Conservation (phyloP, 1,140 invertebrate genomes). For the Drosophila repleta region DNA sequence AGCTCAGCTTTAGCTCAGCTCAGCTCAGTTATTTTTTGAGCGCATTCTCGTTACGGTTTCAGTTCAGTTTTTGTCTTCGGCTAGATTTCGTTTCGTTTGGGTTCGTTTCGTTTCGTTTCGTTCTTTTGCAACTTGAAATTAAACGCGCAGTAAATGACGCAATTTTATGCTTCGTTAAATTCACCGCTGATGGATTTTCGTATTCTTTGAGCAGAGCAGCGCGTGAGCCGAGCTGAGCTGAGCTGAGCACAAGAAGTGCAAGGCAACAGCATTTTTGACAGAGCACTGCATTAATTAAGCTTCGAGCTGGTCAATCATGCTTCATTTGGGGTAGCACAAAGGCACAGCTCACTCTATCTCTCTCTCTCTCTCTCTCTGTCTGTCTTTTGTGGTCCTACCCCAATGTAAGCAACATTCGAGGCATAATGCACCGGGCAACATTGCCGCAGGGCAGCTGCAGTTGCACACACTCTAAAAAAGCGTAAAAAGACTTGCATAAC, state of each 20-base stretch:
- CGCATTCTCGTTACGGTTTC: slow-evolving; percentile 14
- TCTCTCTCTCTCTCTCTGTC: neutral
- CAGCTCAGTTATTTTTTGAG: slow-evolving; percentile 29
- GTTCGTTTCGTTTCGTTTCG: too few relatives aligned
- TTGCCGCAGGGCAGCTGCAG: slow-evolving; percentile 54
- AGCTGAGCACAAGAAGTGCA: slow-evolving; percentile 21
- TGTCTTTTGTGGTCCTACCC: slow-evolving; percentile 59
- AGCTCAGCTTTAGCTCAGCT: slow-evolving; percentile 56
- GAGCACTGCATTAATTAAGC: slow-evolving; percentile 40
- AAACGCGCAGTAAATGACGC: slow-evolving; percentile 81
- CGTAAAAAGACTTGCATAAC: slow-evolving; percentile 70
- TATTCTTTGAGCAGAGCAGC: too few relatives aligned
- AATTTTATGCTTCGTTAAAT: slow-evolving; percentile 78
- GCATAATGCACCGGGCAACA: slow-evolving; percentile 63
- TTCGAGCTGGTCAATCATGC: slow-evolving; percentile 45
- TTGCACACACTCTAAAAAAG: slow-evolving; percentile 39
- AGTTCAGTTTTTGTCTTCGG: slow-evolving; percentile 22
- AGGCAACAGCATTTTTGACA: slow-evolving; percentile 33
- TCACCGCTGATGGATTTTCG: slow-evolving; percentile 25
- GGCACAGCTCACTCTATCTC: neutral
- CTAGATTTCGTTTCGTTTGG: slow-evolving; percentile 55
- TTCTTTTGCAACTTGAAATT: slow-evolving; percentile 74
- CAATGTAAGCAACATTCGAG: slow-evolving; percentile 52
- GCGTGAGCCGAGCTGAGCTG: too few relatives aligned
- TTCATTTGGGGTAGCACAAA: slow-evolving; percentile 29